A percentile compares a stretch with the other conserved stretches of the same genome.
Conservation (phyloP, 2,113 vertebrate species). For the Otocyon megalotis region DNA sequence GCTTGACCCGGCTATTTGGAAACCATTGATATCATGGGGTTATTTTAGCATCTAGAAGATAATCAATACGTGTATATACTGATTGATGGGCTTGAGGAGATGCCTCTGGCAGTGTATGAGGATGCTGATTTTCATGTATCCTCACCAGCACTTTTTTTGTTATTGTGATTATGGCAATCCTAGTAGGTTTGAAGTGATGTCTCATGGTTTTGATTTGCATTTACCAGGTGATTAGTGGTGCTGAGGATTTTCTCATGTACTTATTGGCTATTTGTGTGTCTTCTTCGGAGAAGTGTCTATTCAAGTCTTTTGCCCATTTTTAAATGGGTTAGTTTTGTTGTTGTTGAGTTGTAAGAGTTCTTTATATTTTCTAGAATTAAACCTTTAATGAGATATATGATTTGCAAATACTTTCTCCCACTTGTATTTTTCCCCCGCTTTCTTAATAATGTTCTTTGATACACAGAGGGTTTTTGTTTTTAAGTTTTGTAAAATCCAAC, state of each 20-base stretch:
- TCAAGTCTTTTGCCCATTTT: neutral
- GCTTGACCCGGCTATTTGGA: too few species aligned
- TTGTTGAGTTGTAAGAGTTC: neutral
- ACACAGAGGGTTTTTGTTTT: neutral
- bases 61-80: too few species aligned
- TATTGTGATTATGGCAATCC: neutral
- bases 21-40: too few species aligned
- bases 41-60: too few species aligned
- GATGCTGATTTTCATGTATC: neutral
- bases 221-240: neutral
- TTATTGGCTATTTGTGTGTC: neutral
- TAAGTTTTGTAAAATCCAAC: neutral
- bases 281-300: neutral
- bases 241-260: neutral
- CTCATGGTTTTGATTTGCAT: neutral
- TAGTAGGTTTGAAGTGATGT: neutral
- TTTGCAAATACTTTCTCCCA: neutral
- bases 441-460: neutral
- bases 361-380: slow-evolving; percentile 33
- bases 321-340: neutral
- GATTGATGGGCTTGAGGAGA: too few species aligned
- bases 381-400: neutral
- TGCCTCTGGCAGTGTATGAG: neutral
- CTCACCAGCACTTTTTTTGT: neutral
- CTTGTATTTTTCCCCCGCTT: neutral